phyloP scores from a whole-genome alignment of 2,113 vertebrate genomes.

The Pagrus major region DNA sequence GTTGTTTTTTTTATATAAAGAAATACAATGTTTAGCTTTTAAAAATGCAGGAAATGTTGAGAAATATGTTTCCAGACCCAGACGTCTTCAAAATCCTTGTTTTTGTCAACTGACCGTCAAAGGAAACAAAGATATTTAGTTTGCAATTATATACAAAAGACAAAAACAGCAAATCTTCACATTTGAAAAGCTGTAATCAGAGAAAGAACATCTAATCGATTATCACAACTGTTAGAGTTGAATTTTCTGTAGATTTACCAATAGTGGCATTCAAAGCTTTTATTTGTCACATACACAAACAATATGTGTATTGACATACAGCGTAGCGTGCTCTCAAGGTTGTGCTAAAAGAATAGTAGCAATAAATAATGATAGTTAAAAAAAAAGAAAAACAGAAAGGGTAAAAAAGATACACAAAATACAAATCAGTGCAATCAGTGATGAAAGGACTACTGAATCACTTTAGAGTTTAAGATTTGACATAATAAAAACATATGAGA shows the following conservation, averaged over 20 bases:
- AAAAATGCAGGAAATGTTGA: not conserved
- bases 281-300: too few species aligned
- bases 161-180: not conserved
- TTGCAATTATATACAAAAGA: not conserved
- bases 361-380: not conserved
- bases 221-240: not conserved
- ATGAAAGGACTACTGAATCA: too few species aligned
- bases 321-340: too few species aligned
- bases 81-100: not conserved
- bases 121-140: not conserved
- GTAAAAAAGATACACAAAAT: too few species aligned
- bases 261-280: too few species aligned
- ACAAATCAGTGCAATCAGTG: too few species aligned
- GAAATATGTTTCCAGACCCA: not conserved
- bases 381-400: too few species aligned
- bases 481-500: too few species aligned
- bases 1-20: not conserved
- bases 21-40: not conserved
- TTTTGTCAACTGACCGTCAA: not conserved
- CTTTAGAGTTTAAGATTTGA: too few species aligned
- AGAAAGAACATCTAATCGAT: not conserved
- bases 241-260: not conserved
- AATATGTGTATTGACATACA: too few species aligned
- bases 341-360: not conserved
- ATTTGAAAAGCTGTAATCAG: too few species aligned